Conservation (phyloP, 2,888 invertebrate genomes). For the Sarcophaga caerulescens region DNA sequence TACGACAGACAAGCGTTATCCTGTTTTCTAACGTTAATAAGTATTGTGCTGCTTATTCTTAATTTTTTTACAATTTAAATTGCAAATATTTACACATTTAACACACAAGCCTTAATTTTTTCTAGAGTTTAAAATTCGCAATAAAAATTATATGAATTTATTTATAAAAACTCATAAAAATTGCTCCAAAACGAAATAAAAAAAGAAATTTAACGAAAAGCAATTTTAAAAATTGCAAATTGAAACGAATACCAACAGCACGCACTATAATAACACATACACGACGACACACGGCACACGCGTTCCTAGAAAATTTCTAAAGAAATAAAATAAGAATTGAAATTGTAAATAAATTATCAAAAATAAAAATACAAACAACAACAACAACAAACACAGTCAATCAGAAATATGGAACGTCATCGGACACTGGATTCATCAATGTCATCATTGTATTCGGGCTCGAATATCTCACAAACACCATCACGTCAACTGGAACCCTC, state of each 20-base stretch:
- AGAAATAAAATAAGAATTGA: background rate
- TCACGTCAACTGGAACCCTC: conserved; percentile 70
- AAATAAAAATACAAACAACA: background rate
- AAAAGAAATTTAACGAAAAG: conserved; percentile 40
- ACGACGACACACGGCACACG: conserved; percentile 30
- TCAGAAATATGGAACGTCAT: conserved; percentile 72
- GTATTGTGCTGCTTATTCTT: no score
- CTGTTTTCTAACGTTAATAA: no score
- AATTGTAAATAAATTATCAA: background rate
- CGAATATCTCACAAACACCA: conserved; percentile 73
- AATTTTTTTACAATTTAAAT: background rate
- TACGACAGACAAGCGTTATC: no score
- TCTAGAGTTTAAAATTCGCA: conserved; percentile 3
- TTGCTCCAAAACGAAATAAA: background rate
- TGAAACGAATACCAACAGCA: background rate
- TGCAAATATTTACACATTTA: background rate
- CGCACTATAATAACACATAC: background rate
- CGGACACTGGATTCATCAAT: conserved; percentile 79
- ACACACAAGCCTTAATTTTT: background rate
- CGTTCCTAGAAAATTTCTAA: conserved; percentile 6
- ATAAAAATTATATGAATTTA: background rate
- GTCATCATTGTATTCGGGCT: conserved; percentile 79
- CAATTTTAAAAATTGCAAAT: conserved; percentile 8
- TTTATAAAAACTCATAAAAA: background rate
- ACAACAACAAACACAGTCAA: background rate